Percentiles rank a stretch among this genome's conserved stretches.
Evolutionary conservation across 2,797 vertebrate species (phyloP).

Genomic region (Hemitrygon akajei): DNA sequence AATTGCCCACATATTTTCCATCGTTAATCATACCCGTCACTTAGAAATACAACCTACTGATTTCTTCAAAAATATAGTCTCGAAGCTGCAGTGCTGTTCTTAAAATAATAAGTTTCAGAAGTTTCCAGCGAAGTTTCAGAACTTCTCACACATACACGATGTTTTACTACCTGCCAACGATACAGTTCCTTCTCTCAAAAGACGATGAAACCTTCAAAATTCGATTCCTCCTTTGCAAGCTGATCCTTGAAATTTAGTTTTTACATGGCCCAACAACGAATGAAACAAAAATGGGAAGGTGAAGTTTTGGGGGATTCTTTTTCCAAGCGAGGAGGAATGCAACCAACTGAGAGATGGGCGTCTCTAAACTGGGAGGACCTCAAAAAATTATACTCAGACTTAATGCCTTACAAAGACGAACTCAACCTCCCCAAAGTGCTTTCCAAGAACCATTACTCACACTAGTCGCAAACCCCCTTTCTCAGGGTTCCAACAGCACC

Average conservation of each 20-base stretch:
- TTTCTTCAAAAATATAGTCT: background rate
- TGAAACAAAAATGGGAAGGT: background rate
- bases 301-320: background rate
- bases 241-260: background rate
- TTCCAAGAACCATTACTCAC: background rate
- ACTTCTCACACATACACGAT: background rate
- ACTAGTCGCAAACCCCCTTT: background rate
- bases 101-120: background rate
- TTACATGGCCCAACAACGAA: background rate
- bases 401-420: background rate
- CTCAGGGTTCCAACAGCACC: background rate
- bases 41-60: background rate
- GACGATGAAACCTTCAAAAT: background rate
- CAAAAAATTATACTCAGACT: background rate
- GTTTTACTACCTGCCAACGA: background rate
- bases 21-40: too few species aligned
- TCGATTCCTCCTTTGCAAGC: background rate
- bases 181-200: background rate
- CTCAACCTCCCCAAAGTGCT: background rate
- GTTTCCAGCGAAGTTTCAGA: background rate
- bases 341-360: background rate
- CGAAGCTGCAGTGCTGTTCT: background rate
- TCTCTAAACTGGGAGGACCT: conserved; percentile 6
- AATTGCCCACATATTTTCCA: too few species aligned
- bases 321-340: background rate